phyloP scores from a whole-genome alignment of 2,797 vertebrate species.

The Parauchenoglanis punctatus region DNA sequence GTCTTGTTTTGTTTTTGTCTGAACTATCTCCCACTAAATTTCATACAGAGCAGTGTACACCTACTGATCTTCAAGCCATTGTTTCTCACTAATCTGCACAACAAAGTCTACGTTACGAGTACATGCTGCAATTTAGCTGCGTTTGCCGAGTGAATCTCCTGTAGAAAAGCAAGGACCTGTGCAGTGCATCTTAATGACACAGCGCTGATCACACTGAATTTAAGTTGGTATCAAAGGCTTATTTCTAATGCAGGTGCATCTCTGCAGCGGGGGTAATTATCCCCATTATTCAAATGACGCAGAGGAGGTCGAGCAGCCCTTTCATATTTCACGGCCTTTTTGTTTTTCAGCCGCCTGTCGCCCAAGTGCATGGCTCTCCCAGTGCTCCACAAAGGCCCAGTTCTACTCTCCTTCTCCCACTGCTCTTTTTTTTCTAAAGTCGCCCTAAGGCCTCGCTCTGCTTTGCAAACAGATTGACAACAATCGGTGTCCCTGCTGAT shows the following conservation, averaged over 20 bases:
- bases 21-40: not conserved
- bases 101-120: slow-evolving; percentile 27
- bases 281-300: slow-evolving; percentile 76
- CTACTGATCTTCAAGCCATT: slow-evolving; percentile 25
- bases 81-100: slow-evolving; percentile 32
- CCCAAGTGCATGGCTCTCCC: slow-evolving; percentile 53
- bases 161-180: slow-evolving; percentile 39
- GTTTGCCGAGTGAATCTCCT: slow-evolving; percentile 43
- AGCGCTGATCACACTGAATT: slow-evolving; percentile 55
- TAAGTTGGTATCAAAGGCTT: slow-evolving; percentile 67
- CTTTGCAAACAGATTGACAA: slow-evolving; percentile 69
- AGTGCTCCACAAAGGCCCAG: slow-evolving; percentile 51
- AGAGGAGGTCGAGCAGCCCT: slow-evolving; percentile 72
- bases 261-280: slow-evolving; percentile 74
- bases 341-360: slow-evolving; percentile 60
- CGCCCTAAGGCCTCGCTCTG: slow-evolving; percentile 49
- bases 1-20: slow-evolving; percentile 8
- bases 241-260: slow-evolving; percentile 71
- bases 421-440: slow-evolving; percentile 41
- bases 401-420: slow-evolving; percentile 49
- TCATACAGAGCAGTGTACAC: slow-evolving; percentile 7
- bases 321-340: slow-evolving; percentile 75
- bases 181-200: slow-evolving; percentile 59
- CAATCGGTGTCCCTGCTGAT: slow-evolving; percentile 62
- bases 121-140: slow-evolving; percentile 22